These are phyloP conservation scores for Galerucella nymphaeae DNA, from an alignment of 2,888 invertebrate species.

Conservation along the genomic window DNA sequence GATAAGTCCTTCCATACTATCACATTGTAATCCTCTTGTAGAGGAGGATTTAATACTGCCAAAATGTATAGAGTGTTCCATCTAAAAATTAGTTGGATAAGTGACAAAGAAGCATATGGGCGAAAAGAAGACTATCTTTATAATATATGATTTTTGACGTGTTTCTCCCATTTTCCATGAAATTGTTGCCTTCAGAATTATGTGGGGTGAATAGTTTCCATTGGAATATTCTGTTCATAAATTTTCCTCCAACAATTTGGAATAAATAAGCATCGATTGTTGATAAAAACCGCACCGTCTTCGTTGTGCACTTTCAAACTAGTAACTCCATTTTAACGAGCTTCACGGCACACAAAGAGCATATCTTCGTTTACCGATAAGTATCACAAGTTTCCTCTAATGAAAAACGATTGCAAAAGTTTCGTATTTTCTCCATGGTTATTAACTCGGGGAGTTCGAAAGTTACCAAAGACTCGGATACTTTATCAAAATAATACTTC, in stretches of 20 bases:
- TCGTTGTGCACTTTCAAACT: not conserved
- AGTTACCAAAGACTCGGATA: conserved; percentile 53
- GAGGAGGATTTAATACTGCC: too few species aligned
- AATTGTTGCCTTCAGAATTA: too few species aligned
- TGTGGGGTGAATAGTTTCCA: too few species aligned
- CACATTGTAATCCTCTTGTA: too few species aligned
- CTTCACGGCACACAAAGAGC: conserved; percentile 20
- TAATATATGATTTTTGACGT: too few species aligned
- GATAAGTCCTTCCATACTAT: too few species aligned
- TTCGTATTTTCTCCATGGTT: conserved; percentile 39
- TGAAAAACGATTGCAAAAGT: conserved; percentile 62
- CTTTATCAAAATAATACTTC: conserved; percentile 62
- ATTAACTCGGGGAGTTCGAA: conserved; percentile 50
- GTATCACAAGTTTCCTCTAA: conserved; percentile 48
- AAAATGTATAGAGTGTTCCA: too few species aligned
- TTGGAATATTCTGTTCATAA: too few species aligned
- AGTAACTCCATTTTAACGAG: conserved; percentile 5
- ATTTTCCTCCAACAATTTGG: not conserved
- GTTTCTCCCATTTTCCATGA: too few species aligned
- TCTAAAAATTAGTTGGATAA: too few species aligned
- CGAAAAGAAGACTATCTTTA: too few species aligned
- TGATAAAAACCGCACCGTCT: not conserved
- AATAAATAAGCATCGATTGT: not conserved
- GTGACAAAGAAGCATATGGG: too few species aligned
- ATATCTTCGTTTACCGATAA: conserved; percentile 39